Percentiles rank a stretch among this genome's conserved stretches.
These are phyloP conservation scores for Pyrrhia umbra DNA, from an alignment of 2,888 invertebrate species.

Conservation along the genomic window DNA sequence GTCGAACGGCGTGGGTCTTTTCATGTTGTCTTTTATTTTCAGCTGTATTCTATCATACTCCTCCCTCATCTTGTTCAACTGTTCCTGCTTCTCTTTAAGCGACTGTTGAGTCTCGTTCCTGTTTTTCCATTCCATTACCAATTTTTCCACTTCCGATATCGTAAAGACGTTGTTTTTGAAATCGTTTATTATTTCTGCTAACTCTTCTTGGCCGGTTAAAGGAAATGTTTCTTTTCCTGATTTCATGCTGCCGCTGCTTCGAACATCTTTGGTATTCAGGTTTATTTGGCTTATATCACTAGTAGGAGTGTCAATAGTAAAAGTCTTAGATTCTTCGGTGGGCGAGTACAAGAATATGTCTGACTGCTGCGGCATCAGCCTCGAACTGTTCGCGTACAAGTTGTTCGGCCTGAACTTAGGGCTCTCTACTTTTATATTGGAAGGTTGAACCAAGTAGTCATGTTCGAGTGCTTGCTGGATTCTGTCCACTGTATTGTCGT, in stretches of 20 bases:
- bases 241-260: constrained; percentile 83
- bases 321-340: constrained; percentile 87
- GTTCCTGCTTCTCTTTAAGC: constrained; percentile 95
- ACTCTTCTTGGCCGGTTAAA: constrained; percentile 92
- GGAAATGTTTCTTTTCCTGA: constrained; percentile 83
- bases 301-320: constrained; percentile 86
- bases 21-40: constrained; percentile 93
- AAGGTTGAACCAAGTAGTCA: constrained; percentile 91
- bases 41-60: constrained; percentile 96
- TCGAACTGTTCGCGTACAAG: constrained; percentile 85
- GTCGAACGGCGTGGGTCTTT: constrained; percentile 95
- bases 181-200: constrained; percentile 96
- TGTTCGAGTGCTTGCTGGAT: constrained; percentile 89
- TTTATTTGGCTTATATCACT: constrained; percentile 88
- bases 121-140: constrained; percentile 96
- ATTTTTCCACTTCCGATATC: constrained; percentile 95
- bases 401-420: constrained; percentile 88
- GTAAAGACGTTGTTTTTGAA: constrained; percentile 97
- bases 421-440: constrained; percentile 90
- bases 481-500: constrained; percentile 77
- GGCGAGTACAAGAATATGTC: constrained; percentile 87
- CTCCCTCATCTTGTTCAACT: constrained; percentile 94
- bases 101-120: constrained; percentile 96
- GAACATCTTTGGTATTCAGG: constrained; percentile 82
- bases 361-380: constrained; percentile 82